These are phyloP conservation scores for Phasianus colchicus DNA, from an alignment of 2,113 vertebrate species.

Conservation along the genomic window DNA sequence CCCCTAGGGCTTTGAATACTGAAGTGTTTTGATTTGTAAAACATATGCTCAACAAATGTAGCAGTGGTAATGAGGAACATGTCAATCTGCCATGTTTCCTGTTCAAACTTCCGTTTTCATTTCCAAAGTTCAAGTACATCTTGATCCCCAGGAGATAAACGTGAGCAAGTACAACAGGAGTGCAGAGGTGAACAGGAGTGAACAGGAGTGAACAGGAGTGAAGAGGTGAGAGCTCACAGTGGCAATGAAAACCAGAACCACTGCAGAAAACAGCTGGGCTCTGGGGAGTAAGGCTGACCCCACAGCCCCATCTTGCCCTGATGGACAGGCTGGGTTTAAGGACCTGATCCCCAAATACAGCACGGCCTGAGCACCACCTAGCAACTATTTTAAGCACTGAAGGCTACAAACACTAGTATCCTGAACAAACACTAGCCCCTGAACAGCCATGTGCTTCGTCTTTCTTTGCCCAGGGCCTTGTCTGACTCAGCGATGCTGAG, in stretches of 20 bases:
- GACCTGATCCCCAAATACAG: background rate
- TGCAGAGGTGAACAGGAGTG: no score
- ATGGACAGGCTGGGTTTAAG: background rate
- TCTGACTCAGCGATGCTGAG: background rate
- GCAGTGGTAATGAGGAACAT: conserved; percentile 57
- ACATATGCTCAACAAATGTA: conserved; percentile 53
- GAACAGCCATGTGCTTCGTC: background rate
- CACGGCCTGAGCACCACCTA: background rate
- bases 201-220: no score
- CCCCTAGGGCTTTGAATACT: background rate
- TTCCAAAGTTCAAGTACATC: conserved; percentile 65
- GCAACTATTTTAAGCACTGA: background rate
- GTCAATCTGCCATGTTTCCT: conserved; percentile 55
- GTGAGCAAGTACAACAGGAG: conserved; percentile 6
- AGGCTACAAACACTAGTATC: background rate
- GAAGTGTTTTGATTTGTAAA: conserved; percentile 59
- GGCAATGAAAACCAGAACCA: background rate
- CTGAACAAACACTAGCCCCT: background rate
- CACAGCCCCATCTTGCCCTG: background rate
- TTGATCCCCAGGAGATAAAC: conserved; percentile 37
- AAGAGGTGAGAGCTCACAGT: background rate
- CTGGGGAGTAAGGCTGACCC: background rate
- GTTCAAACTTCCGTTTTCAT: conserved; percentile 55
- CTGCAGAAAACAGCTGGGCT: background rate
- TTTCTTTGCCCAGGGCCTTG: background rate